phyloP scores from a whole-genome alignment of 2,888 invertebrate species.

The Mesochorus sp. region DNA sequence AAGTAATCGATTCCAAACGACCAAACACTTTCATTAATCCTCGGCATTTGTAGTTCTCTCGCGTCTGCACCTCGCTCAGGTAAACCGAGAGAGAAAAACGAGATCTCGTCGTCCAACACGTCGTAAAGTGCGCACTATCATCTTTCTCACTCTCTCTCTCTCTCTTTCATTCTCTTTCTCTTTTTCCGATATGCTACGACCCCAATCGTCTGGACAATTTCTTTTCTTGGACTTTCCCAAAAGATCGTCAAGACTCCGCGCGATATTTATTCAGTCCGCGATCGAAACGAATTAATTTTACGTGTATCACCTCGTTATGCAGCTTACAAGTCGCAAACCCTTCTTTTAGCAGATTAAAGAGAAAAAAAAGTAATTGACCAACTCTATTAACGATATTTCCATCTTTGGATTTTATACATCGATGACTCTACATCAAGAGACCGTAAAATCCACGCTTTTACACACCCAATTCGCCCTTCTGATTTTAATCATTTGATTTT shows the following conservation, averaged over 20 bases:
- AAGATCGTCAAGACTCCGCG: slow-evolving; percentile 8
- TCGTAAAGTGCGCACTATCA: slow-evolving; percentile 18
- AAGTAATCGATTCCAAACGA: slow-evolving; percentile 24
- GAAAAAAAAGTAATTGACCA: slow-evolving; percentile 23
- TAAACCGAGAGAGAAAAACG: slow-evolving; percentile 16
- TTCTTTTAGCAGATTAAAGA: background rate
- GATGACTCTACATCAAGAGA: background rate
- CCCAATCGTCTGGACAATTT: slow-evolving; percentile 44
- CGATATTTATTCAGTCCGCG: background rate
- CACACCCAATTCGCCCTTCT: background rate
- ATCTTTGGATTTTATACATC: background rate
- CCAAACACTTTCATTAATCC: slow-evolving; percentile 56
- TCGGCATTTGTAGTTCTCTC: slow-evolving; percentile 44
- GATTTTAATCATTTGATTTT: background rate
- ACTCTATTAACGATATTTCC: background rate
- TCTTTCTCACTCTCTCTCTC: slow-evolving; percentile 46
- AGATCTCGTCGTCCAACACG: background rate
- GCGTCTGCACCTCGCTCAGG: slow-evolving; percentile 7
- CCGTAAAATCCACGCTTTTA: background rate
- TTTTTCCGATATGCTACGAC: no score
- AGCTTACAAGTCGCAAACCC: background rate
- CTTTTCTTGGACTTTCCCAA: slow-evolving; percentile 52
- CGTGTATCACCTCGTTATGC: slow-evolving; percentile 6
- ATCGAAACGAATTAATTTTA: slow-evolving; percentile 30
- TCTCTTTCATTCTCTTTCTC: no score